Evolutionary conservation across 2,797 vertebrate genomes (phyloP), one percentile per base, ranked within the genome.

Genomic region (Cirrhinus mrigala): DNA sequence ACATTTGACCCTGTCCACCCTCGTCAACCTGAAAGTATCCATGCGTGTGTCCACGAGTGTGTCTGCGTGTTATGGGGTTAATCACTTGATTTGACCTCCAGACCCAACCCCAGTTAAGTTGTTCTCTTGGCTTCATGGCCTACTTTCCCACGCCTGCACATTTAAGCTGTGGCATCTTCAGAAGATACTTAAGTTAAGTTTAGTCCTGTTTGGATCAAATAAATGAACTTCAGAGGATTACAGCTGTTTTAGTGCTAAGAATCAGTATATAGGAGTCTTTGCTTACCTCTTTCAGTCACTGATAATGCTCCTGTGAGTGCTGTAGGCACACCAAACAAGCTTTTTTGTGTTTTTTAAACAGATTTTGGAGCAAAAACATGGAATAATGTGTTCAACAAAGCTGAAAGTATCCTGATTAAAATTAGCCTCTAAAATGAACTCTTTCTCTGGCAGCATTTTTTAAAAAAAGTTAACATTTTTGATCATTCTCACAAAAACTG

Each of bases 31-130:
- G 27, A 66, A 27, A 46, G 22, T 29, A 74, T 27, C 52, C 54
- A 58, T 62, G 64, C 64, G 46, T 83, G 60, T 83, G 80, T 81
- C 37, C 10, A 58, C 62, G 33, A 54, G 56, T 68, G 48, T 83
- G 50, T 73, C 22, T 81, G 4, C 5, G 58, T 87, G 68, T 83
- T 46, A 79, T 58, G 22, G 48, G 54, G 85, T 83, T 76, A 76
- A 80, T 80, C 54, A 75, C 71, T 58, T 54, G 20, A 60, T 60
- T 48, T 84, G 64, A 84, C 64, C 52, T 70, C 52, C 64, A 70
- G 52, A n/a, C 60, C 37, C 74, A 11, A 64, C 52, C 18, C 16
- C 40, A 70, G 24, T 70, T 60, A 84, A 84, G 50, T 48, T 84
- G 82, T 69, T 52, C 22, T 66, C 44, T 33, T 56, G 50, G 6